Evolutionary conservation across 2,113 vertebrate genomes (phyloP).

Genomic region (Stigmatopora nigra): DNA sequence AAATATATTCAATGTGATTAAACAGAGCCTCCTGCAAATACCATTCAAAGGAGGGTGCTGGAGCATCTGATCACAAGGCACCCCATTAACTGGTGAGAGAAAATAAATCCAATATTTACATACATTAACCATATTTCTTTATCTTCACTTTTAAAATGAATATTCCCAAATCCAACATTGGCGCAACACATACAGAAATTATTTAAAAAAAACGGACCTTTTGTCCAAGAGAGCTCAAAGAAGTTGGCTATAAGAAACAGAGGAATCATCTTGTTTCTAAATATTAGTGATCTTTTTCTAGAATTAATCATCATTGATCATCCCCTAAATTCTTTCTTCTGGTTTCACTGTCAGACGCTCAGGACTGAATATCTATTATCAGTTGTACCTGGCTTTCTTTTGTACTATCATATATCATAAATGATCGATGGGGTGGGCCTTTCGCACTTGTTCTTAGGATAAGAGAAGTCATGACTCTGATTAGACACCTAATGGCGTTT

Average conservation of each 20-base stretch:
- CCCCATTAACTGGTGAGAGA: constrained; percentile 16
- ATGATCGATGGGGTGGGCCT: constrained; percentile 25
- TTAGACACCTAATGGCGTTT: neutral
- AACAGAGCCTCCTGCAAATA: constrained; percentile 13
- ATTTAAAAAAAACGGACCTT: constrained; percentile 38
- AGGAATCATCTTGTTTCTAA: constrained; percentile 36
- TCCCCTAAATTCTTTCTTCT: neutral
- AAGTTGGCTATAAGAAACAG: constrained; percentile 32
- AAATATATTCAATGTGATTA: neutral
- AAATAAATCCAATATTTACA: neutral
- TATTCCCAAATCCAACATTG: neutral
- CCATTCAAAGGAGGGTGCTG: constrained; percentile 43
- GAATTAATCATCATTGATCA: constrained; percentile 3
- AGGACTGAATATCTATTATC: constrained; percentile 7
- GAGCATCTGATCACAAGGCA: constrained; percentile 37
- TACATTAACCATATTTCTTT: neutral
- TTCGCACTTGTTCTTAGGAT: constrained; percentile 30
- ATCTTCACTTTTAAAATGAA: neutral
- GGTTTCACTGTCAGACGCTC: neutral
- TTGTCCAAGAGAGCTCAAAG: constrained; percentile 35
- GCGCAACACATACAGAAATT: too few relatives aligned
- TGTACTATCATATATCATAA: constrained; percentile 18
- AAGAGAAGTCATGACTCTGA: constrained; percentile 2
- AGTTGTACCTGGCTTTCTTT: constrained; percentile 21
- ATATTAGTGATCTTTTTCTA: neutral